Conservation (phyloP, 2,113 vertebrate genomes). For the Cichladusa arquata region DNA sequence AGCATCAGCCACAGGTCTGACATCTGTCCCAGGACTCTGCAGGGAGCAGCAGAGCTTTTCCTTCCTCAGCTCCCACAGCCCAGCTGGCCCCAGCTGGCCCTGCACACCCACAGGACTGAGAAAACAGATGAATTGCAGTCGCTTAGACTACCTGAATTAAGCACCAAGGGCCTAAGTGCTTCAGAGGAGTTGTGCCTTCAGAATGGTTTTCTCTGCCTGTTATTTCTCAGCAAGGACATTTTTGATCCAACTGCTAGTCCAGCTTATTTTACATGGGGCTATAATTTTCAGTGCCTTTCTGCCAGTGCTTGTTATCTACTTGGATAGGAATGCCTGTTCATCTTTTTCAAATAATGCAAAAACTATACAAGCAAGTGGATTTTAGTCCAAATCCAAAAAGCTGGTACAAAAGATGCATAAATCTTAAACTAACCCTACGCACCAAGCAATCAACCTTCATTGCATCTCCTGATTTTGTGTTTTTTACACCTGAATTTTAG, state of each 20-base stretch:
- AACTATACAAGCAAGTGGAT: background rate
- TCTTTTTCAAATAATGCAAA: background rate
- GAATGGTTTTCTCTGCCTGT: background rate
- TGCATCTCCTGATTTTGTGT: background rate
- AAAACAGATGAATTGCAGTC: slow-evolving; percentile 1
- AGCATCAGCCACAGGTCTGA: background rate
- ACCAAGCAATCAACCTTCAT: fast-evolving
- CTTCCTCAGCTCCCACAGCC: background rate
- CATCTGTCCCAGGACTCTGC: background rate
- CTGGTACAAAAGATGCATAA: background rate
- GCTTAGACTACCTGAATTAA: slow-evolving; percentile 50
- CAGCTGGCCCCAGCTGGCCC: slow-evolving; percentile 47
- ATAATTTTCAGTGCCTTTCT: background rate
- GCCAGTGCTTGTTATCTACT: background rate
- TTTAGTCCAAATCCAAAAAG: background rate
- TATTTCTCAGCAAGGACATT: background rate
- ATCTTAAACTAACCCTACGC: background rate
- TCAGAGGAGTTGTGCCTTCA: background rate
- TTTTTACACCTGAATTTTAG: background rate
- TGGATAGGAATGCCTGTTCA: background rate
- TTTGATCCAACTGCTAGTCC: background rate
- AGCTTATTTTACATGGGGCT: background rate
- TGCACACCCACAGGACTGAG: background rate
- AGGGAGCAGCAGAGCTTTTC: background rate
- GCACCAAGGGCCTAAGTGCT: background rate